Evolutionary conservation across 2,888 invertebrate genomes (phyloP), one percentile per base, ranked within the genome.

Genomic region (Apamea monoglypha): DNA sequence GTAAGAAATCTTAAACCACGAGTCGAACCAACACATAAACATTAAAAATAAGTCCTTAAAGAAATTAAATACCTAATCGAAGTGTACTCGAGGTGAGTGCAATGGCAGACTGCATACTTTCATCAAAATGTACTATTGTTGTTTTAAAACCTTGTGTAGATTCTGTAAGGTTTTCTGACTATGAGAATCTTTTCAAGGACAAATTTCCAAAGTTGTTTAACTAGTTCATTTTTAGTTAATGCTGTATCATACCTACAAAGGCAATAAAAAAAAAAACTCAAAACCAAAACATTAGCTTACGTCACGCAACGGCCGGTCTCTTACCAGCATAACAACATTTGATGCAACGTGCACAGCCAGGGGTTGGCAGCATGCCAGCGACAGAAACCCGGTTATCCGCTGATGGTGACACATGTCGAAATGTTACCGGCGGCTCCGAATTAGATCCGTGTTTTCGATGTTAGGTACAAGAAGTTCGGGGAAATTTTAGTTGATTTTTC

Each of bases 331-430:
- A 84, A 82, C 59, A 78, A 73, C 64, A 56, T 68, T 80, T 70
- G 66, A 69, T 85, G 84, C 87, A 84, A 75, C 80, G 50, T 87
- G 66, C 80, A 75, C 36, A 56, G 63, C 32, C 40, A 36, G 61
- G 50, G 47, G 63, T 77, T 87, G 85, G 85, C 85, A 74, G 40
- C 1, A 14, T 21, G 85, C 85, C 85, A 85, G 69, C 36, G 3
- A n/a, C 74, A 75, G 70, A 69, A 87, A 87, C 85, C 74, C 85
- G 84, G 85, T 85, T 87, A 80, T 76, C 80, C 77, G 44, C 25
- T 56, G 36, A 50, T 72, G 80, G 80, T 80, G 87, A 85, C 85
- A 85, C 72, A 73, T 87, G 87, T 87, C 84, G 84, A 80, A 77
- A 87, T 53, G 76, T 86, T 47, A 64, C 75, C 73, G 69, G 84